Percentiles rank a stretch among this genome's conserved stretches.
Evolutionary conservation across 2,113 vertebrate genomes (phyloP).

Genomic region (Podiceps cristatus): DNA sequence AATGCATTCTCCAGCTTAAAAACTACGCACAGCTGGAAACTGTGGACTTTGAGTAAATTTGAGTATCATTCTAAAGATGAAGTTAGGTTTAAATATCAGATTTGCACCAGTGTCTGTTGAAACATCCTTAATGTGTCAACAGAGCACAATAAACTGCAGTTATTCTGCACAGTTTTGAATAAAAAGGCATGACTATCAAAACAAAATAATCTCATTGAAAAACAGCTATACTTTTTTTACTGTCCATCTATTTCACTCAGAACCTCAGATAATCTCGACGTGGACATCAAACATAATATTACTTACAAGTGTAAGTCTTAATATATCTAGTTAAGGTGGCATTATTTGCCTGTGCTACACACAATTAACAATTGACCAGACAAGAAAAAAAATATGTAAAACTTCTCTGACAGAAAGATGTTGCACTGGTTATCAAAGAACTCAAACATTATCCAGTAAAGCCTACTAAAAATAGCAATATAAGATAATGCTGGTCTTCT

Average conservation of each 20-base stretch:
- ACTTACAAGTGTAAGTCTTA: background rate
- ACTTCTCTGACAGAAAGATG: background rate
- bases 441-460: background rate
- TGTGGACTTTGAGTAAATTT: background rate
- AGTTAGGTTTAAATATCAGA: background rate
- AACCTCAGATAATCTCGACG: background rate
- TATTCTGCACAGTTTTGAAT: background rate
- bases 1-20: background rate
- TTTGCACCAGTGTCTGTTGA: background rate
- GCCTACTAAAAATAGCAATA: background rate
- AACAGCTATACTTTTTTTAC: background rate
- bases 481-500: background rate
- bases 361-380: background rate
- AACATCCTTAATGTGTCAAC: background rate
- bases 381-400: background rate
- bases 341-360: background rate
- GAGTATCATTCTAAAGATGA: background rate
- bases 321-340: background rate
- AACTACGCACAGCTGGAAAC: background rate
- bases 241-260: background rate
- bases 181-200: background rate
- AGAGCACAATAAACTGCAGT: background rate
- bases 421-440: background rate
- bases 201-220: background rate
- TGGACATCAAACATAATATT: background rate